Conservation (phyloP, 2,888 invertebrate genomes). For the Gastracanthus pulcherrimus region DNA sequence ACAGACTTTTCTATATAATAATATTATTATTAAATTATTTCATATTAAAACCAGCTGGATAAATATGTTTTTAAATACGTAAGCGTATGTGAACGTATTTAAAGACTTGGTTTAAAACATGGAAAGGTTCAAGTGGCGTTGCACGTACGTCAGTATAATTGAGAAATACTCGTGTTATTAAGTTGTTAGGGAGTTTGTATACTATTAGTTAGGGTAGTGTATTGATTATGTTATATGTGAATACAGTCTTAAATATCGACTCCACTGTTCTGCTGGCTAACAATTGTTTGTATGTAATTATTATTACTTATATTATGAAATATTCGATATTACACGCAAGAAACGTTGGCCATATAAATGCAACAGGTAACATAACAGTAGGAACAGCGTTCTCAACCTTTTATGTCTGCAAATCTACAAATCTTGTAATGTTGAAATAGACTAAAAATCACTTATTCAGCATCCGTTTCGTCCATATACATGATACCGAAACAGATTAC, state of each 20-base stretch:
- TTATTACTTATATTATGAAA: not conserved
- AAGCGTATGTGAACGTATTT: not conserved
- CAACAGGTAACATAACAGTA: no score
- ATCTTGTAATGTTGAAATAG: no score
- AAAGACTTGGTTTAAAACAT: not conserved
- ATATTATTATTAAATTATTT: no score
- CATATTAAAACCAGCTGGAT: not conserved
- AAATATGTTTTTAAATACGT: not conserved
- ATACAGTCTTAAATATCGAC: no score
- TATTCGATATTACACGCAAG: not conserved
- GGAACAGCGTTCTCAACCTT: no score
- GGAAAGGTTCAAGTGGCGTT: not conserved
- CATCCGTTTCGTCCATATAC: no score
- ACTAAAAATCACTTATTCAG: no score
- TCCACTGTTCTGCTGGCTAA: not conserved
- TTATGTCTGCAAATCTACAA: no score
- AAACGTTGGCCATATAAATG: not conserved
- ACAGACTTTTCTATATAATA: no score
- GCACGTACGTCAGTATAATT: not conserved
- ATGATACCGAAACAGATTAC: no score
- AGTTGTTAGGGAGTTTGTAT: conserved; percentile 5
- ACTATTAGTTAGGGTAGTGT: not conserved
- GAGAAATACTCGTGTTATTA: conserved; percentile 6
- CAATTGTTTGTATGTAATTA: not conserved
- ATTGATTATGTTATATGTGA: not conserved